A percentile compares a stretch with the other conserved stretches of the same genome.
Evolutionary conservation across 2,113 vertebrate genomes (phyloP).

Genomic region (Onychostoma macrolepis): DNA sequence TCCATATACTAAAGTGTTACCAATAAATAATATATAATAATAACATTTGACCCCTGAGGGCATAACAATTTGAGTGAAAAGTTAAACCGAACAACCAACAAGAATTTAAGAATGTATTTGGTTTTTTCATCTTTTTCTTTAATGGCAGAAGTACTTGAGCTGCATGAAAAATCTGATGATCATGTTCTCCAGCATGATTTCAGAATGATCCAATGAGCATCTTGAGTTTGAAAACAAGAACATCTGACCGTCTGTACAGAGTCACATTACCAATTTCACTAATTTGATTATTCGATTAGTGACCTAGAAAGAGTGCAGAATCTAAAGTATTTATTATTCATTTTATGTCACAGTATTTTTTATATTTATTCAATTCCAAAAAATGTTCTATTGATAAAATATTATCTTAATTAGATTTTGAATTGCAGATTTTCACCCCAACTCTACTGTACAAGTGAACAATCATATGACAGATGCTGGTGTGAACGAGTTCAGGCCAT

Average conservation of each 20-base stretch:
- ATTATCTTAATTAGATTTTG: neutral
- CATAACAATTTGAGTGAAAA: neutral
- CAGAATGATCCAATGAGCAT: neutral
- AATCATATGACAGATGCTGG: neutral
- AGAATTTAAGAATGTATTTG: neutral
- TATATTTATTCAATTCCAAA: too few species aligned
- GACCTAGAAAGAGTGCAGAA: neutral
- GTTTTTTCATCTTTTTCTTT: neutral
- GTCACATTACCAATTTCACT: neutral
- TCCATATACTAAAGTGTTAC: too few species aligned
- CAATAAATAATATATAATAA: too few species aligned
- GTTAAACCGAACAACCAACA: too few species aligned
- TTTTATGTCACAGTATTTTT: neutral
- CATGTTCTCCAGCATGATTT: neutral
- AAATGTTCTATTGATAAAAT: neutral
- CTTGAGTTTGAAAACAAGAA: neutral
- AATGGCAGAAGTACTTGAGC: neutral
- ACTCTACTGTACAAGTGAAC: neutral
- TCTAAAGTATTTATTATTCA: neutral
- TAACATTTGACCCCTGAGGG: too few species aligned
- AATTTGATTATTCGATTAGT: slow-evolving; percentile 2
- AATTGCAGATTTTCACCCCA: neutral
- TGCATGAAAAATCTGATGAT: neutral
- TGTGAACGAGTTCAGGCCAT: neutral
- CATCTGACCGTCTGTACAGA: neutral